Evolutionary conservation across 2,797 vertebrate genomes (phyloP).

Genomic region (Tolypeutes matacus): DNA sequence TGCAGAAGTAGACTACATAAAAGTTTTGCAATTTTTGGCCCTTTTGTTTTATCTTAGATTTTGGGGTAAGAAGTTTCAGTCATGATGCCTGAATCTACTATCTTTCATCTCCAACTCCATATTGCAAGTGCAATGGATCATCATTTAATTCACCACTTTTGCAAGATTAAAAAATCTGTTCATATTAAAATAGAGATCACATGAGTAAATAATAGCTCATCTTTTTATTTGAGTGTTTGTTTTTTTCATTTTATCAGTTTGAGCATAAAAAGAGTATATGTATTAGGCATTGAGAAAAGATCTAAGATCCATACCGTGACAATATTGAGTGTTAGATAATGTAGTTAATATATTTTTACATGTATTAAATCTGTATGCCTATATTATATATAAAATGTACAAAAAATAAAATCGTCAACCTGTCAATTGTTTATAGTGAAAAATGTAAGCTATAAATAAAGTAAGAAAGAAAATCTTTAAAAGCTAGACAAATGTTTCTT

Average conservation of each 20-base stretch:
- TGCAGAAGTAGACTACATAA: not conserved
- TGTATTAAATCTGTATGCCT: not conserved
- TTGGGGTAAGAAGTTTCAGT: not conserved
- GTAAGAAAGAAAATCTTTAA: not conserved
- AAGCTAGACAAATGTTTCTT: not conserved
- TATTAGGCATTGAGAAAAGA: not conserved
- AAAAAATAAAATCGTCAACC: not conserved
- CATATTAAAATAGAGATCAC: not conserved
- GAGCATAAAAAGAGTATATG: not conserved
- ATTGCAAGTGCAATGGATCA: not conserved
- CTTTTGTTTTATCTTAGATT: not conserved
- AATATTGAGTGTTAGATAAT: not conserved
- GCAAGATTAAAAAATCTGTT: not conserved
- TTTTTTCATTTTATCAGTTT: not conserved
- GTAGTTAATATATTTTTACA: conserved; percentile 16
- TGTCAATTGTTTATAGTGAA: conserved; percentile 6
- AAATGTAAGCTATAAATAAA: conserved; percentile 22
- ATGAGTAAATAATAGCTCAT: not conserved
- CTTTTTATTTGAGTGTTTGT: not conserved
- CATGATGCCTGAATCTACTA: not conserved
- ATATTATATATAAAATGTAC: not conserved
- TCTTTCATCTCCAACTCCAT: not conserved
- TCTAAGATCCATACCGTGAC: not conserved
- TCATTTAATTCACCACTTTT: not conserved
- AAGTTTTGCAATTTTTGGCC: not conserved